phyloP scores from a whole-genome alignment of 2,113 vertebrate species.

The Pandion haliaetus region DNA sequence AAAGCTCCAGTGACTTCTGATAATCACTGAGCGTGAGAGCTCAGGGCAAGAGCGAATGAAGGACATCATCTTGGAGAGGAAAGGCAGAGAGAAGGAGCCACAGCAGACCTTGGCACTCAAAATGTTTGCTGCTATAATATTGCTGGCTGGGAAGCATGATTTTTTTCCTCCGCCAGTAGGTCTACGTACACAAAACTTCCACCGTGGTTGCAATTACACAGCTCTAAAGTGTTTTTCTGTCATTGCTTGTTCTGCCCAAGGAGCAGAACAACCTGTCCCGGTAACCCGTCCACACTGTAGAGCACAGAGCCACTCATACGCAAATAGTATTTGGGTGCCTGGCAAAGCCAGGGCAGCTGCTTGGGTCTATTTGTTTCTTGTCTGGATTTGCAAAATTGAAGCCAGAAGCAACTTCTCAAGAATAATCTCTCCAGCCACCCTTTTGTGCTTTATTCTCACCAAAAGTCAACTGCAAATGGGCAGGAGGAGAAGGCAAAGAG shows the following conservation, averaged over 20 bases:
- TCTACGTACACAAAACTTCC: neutral
- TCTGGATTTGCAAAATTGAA: neutral
- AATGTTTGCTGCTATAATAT: neutral
- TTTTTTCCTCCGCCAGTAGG: neutral
- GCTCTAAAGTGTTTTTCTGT: neutral
- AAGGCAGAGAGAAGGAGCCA: neutral
- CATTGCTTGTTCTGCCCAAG: neutral
- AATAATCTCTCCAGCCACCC: neutral
- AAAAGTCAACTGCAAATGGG: neutral
- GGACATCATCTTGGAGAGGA: neutral
- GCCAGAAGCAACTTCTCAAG: neutral
- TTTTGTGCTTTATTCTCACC: neutral
- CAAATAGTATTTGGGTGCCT: neutral
- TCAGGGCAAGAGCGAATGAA: slow-evolving; percentile 11
- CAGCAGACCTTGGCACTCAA: neutral
- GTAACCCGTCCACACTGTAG: fast-evolving
- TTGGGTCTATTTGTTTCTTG: neutral
- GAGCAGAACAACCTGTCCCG: neutral
- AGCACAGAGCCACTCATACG: neutral
- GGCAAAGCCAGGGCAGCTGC: neutral
- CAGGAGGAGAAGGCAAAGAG: neutral
- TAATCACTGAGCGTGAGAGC: neutral
- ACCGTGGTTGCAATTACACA: fast-evolving
- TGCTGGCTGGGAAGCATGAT: neutral
- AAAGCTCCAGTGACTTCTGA: neutral